Evolutionary conservation across 2,888 invertebrate genomes (phyloP).

Genomic region (Bellardia pandia): DNA sequence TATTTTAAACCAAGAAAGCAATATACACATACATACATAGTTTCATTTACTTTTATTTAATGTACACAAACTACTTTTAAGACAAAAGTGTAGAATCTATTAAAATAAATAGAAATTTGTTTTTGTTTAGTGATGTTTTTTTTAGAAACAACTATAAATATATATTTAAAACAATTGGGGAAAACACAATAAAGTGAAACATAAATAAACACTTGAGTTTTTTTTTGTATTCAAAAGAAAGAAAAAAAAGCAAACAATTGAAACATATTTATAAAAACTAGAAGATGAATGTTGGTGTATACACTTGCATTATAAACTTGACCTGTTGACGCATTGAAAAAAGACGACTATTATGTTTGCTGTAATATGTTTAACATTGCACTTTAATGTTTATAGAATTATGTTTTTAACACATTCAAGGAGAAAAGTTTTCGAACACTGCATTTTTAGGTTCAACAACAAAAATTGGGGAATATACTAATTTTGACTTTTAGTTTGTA

Average conservation of each 20-base stretch:
- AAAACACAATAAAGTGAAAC: constrained; percentile 44
- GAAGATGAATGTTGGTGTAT: not conserved
- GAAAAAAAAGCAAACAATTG: not conserved
- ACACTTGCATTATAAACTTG: constrained; percentile 54
- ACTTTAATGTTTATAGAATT: not conserved
- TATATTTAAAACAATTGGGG: constrained; percentile 49
- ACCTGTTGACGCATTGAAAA: constrained; percentile 17
- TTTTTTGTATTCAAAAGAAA: not conserved
- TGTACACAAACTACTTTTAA: constrained; percentile 31
- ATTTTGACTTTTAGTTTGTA: no score
- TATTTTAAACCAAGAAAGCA: not conserved
- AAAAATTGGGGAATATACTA: no score
- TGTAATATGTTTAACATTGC: constrained; percentile 12
- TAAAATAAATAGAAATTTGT: not conserved
- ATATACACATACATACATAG: not conserved
- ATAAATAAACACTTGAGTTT: not conserved
- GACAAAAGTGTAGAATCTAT: not conserved
- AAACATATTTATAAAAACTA: not conserved
- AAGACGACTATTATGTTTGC: constrained; percentile 4
- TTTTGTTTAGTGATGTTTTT: not conserved
- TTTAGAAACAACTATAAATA: constrained; percentile 60
- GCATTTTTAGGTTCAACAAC: not conserved
- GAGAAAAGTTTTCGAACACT: not conserved
- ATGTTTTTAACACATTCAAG: not conserved
- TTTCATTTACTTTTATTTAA: constrained; percentile 1